Percentiles rank a stretch among this genome's conserved stretches.
Conservation (phyloP, 1,140 invertebrate species). For the Oryzaephilus surinamensis region DNA sequence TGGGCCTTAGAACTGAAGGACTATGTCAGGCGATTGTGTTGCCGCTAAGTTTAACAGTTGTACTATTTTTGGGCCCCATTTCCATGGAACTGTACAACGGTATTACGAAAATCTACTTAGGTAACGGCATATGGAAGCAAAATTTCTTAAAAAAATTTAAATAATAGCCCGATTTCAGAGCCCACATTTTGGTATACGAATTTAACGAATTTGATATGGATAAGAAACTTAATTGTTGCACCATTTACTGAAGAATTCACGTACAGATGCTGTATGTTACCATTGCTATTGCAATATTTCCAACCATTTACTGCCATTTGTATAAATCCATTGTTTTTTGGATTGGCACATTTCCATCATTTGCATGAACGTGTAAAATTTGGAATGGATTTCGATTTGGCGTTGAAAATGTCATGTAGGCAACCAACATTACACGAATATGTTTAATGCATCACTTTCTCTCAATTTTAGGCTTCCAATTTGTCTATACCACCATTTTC, state of each 20-base stretch:
- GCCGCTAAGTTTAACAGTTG: conserved; percentile 70
- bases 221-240: conserved; percentile 82
- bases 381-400: conserved; percentile 55
- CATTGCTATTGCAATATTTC: conserved; percentile 75
- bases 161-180: conserved; percentile 11
- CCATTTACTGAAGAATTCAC: conserved; percentile 92
- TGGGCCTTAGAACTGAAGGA: conserved; percentile 67
- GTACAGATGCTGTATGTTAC: conserved; percentile 81
- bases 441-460: conserved; percentile 9
- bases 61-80: conserved; percentile 77
- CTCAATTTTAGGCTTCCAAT: conserved; percentile 72
- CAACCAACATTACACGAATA: conserved; percentile 21
- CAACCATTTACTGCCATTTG: conserved; percentile 65
- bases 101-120: conserved; percentile 55
- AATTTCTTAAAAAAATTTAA: background rate
- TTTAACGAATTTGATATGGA: conserved; percentile 63
- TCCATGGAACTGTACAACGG: conserved; percentile 60
- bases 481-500: conserved; percentile 84
- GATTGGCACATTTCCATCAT: conserved; percentile 86
- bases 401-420: conserved; percentile 59
- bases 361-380: conserved; percentile 66
- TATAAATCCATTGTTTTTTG: conserved; percentile 85
- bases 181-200: conserved; percentile 20
- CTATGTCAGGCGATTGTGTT: conserved; percentile 60
- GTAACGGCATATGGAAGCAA: conserved; percentile 37